Evolutionary conservation across 2,113 vertebrate species (phyloP).

Genomic region (Vicugna pacos): DNA sequence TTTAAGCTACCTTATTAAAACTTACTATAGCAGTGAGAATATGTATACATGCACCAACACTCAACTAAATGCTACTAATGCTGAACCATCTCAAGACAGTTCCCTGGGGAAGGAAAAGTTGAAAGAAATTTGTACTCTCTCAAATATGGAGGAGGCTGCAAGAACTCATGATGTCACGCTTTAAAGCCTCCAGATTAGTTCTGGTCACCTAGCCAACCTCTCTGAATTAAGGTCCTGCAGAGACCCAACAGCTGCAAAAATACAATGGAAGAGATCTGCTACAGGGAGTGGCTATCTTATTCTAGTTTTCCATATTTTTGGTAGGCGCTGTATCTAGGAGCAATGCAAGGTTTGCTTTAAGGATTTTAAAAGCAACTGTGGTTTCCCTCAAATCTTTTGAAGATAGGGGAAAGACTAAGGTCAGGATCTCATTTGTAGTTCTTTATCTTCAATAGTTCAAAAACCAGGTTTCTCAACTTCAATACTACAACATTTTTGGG

Average conservation of each 20-base stretch:
- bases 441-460: background rate
- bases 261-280: background rate
- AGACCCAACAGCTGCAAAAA: background rate
- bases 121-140: background rate
- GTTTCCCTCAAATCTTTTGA: background rate
- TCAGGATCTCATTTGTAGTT: constrained; percentile 4
- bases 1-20: constrained; percentile 19
- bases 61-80: background rate
- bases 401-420: background rate
- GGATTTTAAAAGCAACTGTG: background rate
- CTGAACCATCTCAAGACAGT: background rate
- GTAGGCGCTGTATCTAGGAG: background rate
- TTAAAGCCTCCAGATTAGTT: background rate
- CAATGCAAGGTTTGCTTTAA: background rate
- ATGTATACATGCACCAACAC: background rate
- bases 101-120: background rate
- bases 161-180: constrained; percentile 5
- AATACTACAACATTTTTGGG: background rate
- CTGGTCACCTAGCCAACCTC: background rate
- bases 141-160: background rate
- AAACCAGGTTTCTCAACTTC: background rate
- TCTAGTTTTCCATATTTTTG: background rate
- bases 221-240: background rate
- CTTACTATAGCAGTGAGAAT: background rate
- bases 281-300: background rate